These are phyloP conservation scores for Platanista minor DNA, from an alignment of 2,113 vertebrate genomes.

Conservation along the genomic window DNA sequence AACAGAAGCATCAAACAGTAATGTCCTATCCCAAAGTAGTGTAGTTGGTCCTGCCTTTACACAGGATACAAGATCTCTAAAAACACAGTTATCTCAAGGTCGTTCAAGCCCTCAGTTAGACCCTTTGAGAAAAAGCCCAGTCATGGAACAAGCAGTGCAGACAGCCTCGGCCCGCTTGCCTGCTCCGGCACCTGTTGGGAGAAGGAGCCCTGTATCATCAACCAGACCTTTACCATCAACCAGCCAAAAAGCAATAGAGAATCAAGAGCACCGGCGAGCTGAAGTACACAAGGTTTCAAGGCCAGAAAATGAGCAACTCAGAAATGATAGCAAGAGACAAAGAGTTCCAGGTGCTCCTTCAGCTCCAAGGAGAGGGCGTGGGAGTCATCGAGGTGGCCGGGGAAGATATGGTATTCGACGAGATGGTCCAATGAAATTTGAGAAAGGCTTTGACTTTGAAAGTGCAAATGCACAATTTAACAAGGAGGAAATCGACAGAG, in stretches of 20 bases:
- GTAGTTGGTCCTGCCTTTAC: conserved; percentile 83
- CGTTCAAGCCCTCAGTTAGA: conserved; percentile 89
- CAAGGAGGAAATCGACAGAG: conserved; percentile 98
- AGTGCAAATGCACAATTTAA: conserved; percentile 98
- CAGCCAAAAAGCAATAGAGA: conserved; percentile 89
- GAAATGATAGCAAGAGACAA: conserved; percentile 90
- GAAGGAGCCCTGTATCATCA: conserved; percentile 83
- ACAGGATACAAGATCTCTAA: conserved; percentile 84
- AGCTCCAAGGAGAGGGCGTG: conserved; percentile 85
- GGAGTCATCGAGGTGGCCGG: conserved; percentile 92
- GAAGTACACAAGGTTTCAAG: conserved; percentile 88
- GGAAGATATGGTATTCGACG: conserved; percentile 90
- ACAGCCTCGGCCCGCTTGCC: conserved; percentile 82
- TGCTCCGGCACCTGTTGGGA: conserved; percentile 84
- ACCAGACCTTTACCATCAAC: conserved; percentile 81
- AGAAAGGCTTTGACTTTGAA: conserved; percentile 99
- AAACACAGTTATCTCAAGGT: conserved; percentile 88
- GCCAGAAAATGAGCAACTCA: conserved; percentile 87
- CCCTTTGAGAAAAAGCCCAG: conserved; percentile 86
- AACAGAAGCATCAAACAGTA: conserved; percentile 80
- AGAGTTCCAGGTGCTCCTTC: conserved; percentile 81
- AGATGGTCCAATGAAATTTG: conserved; percentile 97
- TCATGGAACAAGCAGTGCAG: conserved; percentile 88
- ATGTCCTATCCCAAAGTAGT: conserved; percentile 82
- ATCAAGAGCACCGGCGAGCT: conserved; percentile 89